Conservation (phyloP, 1,140 invertebrate genomes). For the Drosophila grimshawi region DNA sequence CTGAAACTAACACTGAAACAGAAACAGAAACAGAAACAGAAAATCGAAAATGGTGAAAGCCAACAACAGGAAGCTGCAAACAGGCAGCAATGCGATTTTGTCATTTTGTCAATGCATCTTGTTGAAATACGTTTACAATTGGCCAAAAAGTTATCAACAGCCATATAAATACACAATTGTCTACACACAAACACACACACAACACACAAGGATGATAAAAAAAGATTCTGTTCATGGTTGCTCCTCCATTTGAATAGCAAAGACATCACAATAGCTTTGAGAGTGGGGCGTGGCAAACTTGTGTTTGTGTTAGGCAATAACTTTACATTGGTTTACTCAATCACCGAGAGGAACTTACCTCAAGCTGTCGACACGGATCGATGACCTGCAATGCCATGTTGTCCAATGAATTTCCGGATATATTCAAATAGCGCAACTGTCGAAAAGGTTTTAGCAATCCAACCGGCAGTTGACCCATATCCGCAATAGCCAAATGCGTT, state of each 20-base stretch:
- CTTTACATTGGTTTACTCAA: slow-evolving; percentile 4
- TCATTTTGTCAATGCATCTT: slow-evolving; percentile 39
- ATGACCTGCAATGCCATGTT: slow-evolving; percentile 83
- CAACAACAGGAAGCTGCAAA: slow-evolving; percentile 59
- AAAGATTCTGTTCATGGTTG: neutral
- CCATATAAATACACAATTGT: slow-evolving; percentile 34
- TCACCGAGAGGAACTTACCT: slow-evolving; percentile 68
- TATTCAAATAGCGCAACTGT: slow-evolving; percentile 86
- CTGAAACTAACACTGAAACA: slow-evolving; percentile 11
- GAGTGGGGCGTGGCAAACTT: slow-evolving; percentile 2
- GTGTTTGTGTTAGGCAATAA: slow-evolving; percentile 12
- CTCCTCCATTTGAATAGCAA: neutral
- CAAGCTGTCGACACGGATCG: slow-evolving; percentile 78
- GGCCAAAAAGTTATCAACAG: slow-evolving; percentile 57
- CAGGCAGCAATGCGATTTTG: slow-evolving; percentile 28
- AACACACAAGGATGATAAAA: slow-evolving; percentile 3
- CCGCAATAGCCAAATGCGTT: slow-evolving; percentile 86
- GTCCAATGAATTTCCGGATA: slow-evolving; percentile 86
- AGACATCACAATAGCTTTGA: slow-evolving; percentile 46
- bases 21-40: slow-evolving; percentile 30
- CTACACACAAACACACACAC: slow-evolving; percentile 5
- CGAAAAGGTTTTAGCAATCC: slow-evolving; percentile 85
- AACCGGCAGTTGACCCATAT: slow-evolving; percentile 85
- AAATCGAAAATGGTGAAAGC: slow-evolving; percentile 52
- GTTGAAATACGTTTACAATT: slow-evolving; percentile 69